Base-by-base conservation (phyloP, 2,797 vertebrate species). In the Sciaenops ocellatus region DNA sequence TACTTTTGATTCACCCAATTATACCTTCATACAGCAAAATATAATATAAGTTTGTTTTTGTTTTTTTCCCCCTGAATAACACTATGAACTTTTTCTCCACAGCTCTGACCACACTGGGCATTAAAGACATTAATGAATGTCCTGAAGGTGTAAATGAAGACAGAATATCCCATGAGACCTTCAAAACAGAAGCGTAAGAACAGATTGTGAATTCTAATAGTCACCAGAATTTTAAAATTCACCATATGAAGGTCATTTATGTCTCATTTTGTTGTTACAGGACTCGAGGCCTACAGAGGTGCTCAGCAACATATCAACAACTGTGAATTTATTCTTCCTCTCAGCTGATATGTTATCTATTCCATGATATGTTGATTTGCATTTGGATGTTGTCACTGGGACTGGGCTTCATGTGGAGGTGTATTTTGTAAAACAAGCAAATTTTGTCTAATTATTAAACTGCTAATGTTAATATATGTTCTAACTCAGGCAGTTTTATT, bases 141-240 rank as follows among this genome's bases (percentile, higher is more conserved):
- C 95, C 94, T 0, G 90, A 95, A 11, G 93, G 94, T 64, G 83
- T 67, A 20, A 87, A 76, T 10, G 90, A 92, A 76, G 90, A 95
- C 90, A 93, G 56, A 78, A 96, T 96, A 89, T 94, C 93, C 38
- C 69, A 61, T 0, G 90, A 94, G 6, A 95, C 94, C 1, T 96
- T 96, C 82, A 94, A 78, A 80, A 77, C 51, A 76, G 93, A 95
- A 72, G 94, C 89, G 95, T 96, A 90, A 94, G 95, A 88, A 28
- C 15, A 73, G 7, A 22, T 73, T 44, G 3, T 47, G 42, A 64
- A 28, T 55, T 79, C 48, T 6, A 4, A 28, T 4, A 11, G 24
- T 76, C 41, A 44, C 3, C 20, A 28, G 2, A 3, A 5, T 47
- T 67, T 73, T 17, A 4, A n/a, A 48, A 26, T 51, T 50, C 17